These are phyloP conservation scores for Stylophora pistillata DNA, from an alignment of 64 coral and sea anemone genomes.

Conservation along the genomic window DNA sequence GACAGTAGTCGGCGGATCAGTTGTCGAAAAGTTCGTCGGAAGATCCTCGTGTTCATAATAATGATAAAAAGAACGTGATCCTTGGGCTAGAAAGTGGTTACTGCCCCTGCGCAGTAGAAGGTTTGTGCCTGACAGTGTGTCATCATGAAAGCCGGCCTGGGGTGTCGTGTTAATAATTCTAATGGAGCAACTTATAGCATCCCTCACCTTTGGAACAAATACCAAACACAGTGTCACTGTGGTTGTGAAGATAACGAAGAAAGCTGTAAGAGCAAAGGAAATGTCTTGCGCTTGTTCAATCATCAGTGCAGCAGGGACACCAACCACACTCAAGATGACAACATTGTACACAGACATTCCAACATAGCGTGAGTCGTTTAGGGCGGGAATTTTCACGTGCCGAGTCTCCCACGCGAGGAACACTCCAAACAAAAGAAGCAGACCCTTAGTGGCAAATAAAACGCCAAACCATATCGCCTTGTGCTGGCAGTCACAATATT, in stretches of 20 bases:
- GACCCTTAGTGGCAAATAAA: constrained; percentile 68
- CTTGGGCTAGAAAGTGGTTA: too few species aligned
- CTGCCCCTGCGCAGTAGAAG: too few species aligned
- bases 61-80: too few species aligned
- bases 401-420: constrained; percentile 90
- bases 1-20: too few species aligned
- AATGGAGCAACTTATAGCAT: neutral
- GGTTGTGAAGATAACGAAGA: constrained; percentile 67
- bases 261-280: constrained; percentile 55
- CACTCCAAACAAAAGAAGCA: constrained; percentile 72
- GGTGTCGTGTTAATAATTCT: too few species aligned
- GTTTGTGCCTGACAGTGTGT: too few species aligned
- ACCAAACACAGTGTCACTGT: constrained; percentile 77
- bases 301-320: constrained; percentile 73
- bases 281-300: constrained; percentile 61
- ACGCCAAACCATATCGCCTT: constrained; percentile 68
- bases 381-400: constrained; percentile 73
- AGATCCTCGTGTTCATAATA: too few species aligned
- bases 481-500: constrained; percentile 73
- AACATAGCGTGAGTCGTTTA: constrained; percentile 85
- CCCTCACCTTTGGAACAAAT: constrained; percentile 79
- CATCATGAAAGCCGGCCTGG: too few species aligned
- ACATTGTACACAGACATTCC: constrained; percentile 91
- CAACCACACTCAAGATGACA: constrained; percentile 71
- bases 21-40: too few species aligned